Evolutionary conservation across 2,888 invertebrate genomes (phyloP), one percentile per base, ranked within the genome.

Genomic region (Linnaemya tessellans): DNA sequence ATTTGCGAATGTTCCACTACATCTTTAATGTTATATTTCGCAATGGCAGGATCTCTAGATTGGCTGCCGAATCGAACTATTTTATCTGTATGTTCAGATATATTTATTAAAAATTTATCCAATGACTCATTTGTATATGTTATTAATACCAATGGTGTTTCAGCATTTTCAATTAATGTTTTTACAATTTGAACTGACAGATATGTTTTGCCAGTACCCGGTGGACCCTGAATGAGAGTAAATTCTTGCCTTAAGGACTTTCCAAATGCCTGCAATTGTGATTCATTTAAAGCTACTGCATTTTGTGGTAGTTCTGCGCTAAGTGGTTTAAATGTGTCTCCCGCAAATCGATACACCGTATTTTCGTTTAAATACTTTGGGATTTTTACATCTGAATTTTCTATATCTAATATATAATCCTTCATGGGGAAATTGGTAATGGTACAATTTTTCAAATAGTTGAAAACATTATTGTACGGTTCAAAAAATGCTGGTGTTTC

Each of bases 111-210:
- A 90, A 97, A 97, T 90, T 97, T 97, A 93, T 97, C 97, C 58
- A 98, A 92, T 7, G 97, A 97, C 90, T 97, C 97, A 93, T 98
- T 97, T 9, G 97, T 97, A 90, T 95, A 97, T 89, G 97, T 96
- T 22, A 97, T 95, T 0, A 97, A 93, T 11, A 97, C 92, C 90
- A 97, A 95, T 87, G 93, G 93, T n/a, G 93, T 89, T 10, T 89
- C 93, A 0, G 93, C 93, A 90, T 96, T 97, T 80, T 94, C 91
- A 1, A 97, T 91, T 30, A 97, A 89, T 0, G 94, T 94, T 75
- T 95, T 93, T 0, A 96, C 95, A 22, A 98, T 94, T 93, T 96
- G 95, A 41, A 96, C 92, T 0, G 97, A 97, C 84, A 97, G 91
- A 90, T 94, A 96, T 0, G 97, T 97, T 93, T 97, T 97, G 0